Conservation (phyloP, 2,888 invertebrate species). For the Euspilapteryx auroguttella region DNA sequence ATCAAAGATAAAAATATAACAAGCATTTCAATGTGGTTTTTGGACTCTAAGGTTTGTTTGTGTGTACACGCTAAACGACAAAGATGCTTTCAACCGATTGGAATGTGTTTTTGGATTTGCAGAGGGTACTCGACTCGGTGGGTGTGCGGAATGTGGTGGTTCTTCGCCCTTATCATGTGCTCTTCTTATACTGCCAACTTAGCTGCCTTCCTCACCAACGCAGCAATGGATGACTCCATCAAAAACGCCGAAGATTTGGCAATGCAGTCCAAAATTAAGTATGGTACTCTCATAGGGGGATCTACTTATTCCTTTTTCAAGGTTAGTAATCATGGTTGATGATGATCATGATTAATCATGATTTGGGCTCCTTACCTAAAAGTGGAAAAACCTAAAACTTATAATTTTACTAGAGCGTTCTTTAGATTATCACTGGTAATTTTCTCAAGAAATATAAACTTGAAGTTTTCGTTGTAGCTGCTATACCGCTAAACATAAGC, state of each 20-base stretch:
- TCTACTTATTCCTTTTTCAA: slow-evolving; percentile 91
- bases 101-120: slow-evolving; percentile 4
- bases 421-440: neutral
- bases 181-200: slow-evolving; percentile 95
- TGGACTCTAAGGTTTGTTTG: neutral
- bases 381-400: too few species aligned
- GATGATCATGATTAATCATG: slow-evolving; percentile 7
- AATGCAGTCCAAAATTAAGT: slow-evolving; percentile 93
- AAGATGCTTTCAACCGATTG: neutral
- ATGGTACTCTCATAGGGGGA: slow-evolving; percentile 88
- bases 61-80: neutral
- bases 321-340: slow-evolving; percentile 39
- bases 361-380: too few species aligned
- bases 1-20: too few species aligned
- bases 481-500: too few species aligned
- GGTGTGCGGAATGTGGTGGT: slow-evolving; percentile 95
- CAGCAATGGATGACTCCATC: slow-evolving; percentile 87
- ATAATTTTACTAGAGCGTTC: neutral
- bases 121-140: slow-evolving; percentile 90
- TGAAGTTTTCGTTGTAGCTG: too few species aligned
- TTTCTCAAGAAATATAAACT: neutral
- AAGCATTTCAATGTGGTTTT: neutral
- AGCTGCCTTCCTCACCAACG: slow-evolving; percentile 90
- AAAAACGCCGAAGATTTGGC: slow-evolving; percentile 91
- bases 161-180: slow-evolving; percentile 90